Percentiles rank a stretch among this genome's conserved stretches.
Evolutionary conservation across 1,140 invertebrate species (phyloP).

Genomic region (Dinoponera quadriceps): DNA sequence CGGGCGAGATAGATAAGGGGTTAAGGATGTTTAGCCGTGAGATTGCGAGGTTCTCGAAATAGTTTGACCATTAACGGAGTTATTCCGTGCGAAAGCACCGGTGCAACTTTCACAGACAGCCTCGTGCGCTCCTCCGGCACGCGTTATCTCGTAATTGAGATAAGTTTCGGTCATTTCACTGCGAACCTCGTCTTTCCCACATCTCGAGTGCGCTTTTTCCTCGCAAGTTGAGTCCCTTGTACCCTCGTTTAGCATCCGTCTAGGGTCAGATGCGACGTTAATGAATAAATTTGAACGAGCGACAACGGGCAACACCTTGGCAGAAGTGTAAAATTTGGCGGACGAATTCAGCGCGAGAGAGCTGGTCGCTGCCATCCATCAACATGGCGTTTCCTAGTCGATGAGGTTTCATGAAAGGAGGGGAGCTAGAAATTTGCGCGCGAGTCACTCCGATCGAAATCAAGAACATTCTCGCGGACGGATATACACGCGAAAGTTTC

Average conservation of each 20-base stretch:
- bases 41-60: constrained; percentile 81
- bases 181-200: constrained; percentile 46
- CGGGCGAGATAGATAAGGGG: constrained; percentile 78
- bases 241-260: not conserved
- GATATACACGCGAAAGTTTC: not conserved
- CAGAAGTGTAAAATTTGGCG: too few species aligned
- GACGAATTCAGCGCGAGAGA: too few species aligned
- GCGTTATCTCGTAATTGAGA: constrained; percentile 73
- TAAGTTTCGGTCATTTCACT: constrained; percentile 56
- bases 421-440: too few species aligned
- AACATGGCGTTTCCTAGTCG: too few species aligned
- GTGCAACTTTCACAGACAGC: constrained; percentile 42
- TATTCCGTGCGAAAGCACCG: constrained; percentile 70
- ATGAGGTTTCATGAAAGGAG: too few species aligned
- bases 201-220: constrained; percentile 39
- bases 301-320: too few species aligned
- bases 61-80: constrained; percentile 79
- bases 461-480: too few species aligned
- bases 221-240: constrained; percentile 12
- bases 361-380: too few species aligned
- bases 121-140: constrained; percentile 60
- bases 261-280: not conserved
- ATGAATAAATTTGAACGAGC: too few species aligned
- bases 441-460: too few species aligned
- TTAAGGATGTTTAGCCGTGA: constrained; percentile 78